phyloP scores from a whole-genome alignment of 2,888 invertebrate species.

The Campaea margaritaria region DNA sequence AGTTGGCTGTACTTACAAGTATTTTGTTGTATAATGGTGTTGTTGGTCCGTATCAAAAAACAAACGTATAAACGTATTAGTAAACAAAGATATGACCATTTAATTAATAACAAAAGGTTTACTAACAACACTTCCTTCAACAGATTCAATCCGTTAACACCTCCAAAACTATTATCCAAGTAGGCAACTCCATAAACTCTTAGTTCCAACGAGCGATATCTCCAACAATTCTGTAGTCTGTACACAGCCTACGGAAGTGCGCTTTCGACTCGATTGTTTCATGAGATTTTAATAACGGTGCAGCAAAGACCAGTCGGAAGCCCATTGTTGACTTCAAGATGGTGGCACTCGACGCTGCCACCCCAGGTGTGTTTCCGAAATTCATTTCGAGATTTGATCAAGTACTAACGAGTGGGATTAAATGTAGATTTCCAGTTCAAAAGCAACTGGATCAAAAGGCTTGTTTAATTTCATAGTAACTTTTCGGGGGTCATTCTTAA shows the following conservation, averaged over 20 bases:
- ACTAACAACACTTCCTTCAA: too few relatives aligned
- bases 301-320: conserved; percentile 79
- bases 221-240: conserved; percentile 53
- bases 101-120: too few relatives aligned
- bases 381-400: conserved; percentile 38
- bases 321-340: conserved; percentile 82
- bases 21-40: too few relatives aligned
- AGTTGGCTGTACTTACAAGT: too few relatives aligned
- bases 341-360: conserved; percentile 36
- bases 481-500: too few relatives aligned
- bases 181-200: not conserved
- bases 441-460: too few relatives aligned
- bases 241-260: conserved; percentile 77
- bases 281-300: conserved; percentile 85
- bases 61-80: too few relatives aligned
- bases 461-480: too few relatives aligned
- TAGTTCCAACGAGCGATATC: not conserved
- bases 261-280: conserved; percentile 84
- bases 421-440: not conserved
- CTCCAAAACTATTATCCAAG: not conserved
- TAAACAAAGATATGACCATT: too few relatives aligned
- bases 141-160: not conserved
- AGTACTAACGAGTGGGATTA: conserved; percentile 23
- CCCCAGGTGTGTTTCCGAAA: conserved; percentile 38
- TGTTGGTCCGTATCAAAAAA: too few relatives aligned